Evolutionary conservation across 2,113 vertebrate genomes (phyloP), one percentile per base, ranked within the genome.

Genomic region (Hemiscyllium ocellatum): DNA sequence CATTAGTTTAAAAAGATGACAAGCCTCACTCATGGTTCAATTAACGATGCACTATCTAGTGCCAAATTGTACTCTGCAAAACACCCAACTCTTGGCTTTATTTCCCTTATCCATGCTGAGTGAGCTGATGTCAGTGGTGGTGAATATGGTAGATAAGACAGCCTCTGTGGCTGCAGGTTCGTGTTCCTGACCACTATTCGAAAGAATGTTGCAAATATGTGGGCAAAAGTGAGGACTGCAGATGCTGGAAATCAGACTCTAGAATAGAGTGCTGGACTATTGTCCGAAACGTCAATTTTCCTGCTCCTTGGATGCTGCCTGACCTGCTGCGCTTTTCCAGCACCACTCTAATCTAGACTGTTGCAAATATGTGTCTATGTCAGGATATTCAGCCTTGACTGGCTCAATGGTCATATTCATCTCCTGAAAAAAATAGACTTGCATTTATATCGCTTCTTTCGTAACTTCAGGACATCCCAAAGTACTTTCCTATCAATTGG

Each of bases 1-100:
- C 61, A 66, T 37, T 93, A 68, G 89, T 93, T 93, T 93, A 93
- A 93, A 65, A 93, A 66, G n/a, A 47, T 70, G 93, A 70, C 68
- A 95, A 72, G 68, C 17, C 26, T 3, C 20, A 29, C 70, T 47
- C 68, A 95, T 29, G 68, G 68, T 47, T 50, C 93, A 50, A 10
- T 50, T 33, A 37, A 3, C 26, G 17, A 47, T 68, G 89, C 17
- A 93, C 61, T 93, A 37, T 66, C 65, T 52, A 90, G 4, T 29
- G 90, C 65, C 66, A 69, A 94, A 24, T 24, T 50, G 93, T 50
- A 42, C 15, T 19, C n/a, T 42, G 89, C 33, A 91, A 91, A 66
- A 29, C 2, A 19, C 56, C 65, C 6, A 17, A 29, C 3, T 15
- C 13, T 65, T 33, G 56, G 61, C 15, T 66, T 93, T 66, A n/a